Conservation (phyloP, 2,797 vertebrate species). For the Coreius guichenoti region DNA sequence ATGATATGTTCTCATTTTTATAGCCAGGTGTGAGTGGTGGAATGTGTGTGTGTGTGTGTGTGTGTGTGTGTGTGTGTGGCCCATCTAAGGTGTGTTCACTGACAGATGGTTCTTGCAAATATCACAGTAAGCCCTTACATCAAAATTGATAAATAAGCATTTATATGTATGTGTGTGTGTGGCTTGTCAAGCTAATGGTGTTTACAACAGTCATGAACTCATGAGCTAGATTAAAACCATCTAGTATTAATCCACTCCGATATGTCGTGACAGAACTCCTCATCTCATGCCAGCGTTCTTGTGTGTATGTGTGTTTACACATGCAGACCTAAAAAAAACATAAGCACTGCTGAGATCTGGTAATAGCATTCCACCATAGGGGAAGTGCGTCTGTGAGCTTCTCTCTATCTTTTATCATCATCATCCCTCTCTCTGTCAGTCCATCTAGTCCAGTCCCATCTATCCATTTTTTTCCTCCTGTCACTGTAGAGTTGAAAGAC, state of each 20-base stretch:
- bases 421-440: constrained; percentile 48
- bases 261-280: constrained; percentile 48
- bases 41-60: neutral
- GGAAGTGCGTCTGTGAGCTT: constrained; percentile 18
- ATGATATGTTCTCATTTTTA: neutral
- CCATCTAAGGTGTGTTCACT: constrained; percentile 6
- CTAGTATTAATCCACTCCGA: constrained; percentile 55
- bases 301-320: constrained; percentile 39
- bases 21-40: neutral
- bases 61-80: constrained; percentile 1
- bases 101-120: constrained; percentile 1
- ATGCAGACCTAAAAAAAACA: constrained; percentile 50
- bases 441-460: constrained; percentile 15
- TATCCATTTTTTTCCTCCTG: constrained; percentile 48
- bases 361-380: constrained; percentile 48
- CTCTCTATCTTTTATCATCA: constrained; percentile 24
- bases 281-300: constrained; percentile 46
- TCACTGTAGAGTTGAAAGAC: constrained; percentile 45
- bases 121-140: constrained; percentile 24
- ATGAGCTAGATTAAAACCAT: constrained; percentile 54
- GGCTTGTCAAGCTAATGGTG: constrained; percentile 36
- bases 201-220: constrained; percentile 51
- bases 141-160: constrained; percentile 14
- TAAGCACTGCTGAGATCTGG: constrained; percentile 46
- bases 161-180: neutral